Evolutionary conservation across 2,797 vertebrate genomes (phyloP), one percentile per base, ranked within the genome.

Genomic region (Sebastes melanostomus): DNA sequence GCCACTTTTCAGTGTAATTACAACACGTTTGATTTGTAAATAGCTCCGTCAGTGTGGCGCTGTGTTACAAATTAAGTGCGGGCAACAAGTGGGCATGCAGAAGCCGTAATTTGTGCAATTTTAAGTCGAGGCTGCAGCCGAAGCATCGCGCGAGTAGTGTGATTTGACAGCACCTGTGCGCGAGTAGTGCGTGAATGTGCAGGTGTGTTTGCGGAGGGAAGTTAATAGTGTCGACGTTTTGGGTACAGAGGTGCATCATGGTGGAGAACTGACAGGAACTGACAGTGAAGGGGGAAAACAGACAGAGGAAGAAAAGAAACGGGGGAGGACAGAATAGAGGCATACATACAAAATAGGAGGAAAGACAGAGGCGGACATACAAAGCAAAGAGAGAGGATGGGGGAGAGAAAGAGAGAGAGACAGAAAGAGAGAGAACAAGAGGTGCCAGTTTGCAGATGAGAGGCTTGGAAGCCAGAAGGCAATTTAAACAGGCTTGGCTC

Each of bases 401-500:
- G 73, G 30, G 58, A 36, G 46, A 60, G 70, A 30, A 50, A 66
- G 27, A 61, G 67, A 50, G 66, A 61, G 52, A 74, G 74, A 75
- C 20, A 74, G 70, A 80, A 32, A 72, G 75, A 55, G 75, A 81
- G 75, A 85, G 84, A 90, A 82, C 72, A 86, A 91, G 89, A 89
- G 88, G 88, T 92, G 90, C 94, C 93, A 93, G 92, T 93, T 94
- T 95, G 92, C 93, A 94, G 93, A 95, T 94, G 93, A 95, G 93
- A 93, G 89, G 84, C 90, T 91, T 90, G 92, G 91, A 94, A 94
- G 91, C 93, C 93, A 94, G 93, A 93, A 94, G 93, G 93, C 93
- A 94, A 95, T 95, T 94, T 95, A 94, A 94, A 94, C 93, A 94
- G 92, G 91, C 93, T 95, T 94, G 94, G 94, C 93, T 94, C 89